A percentile compares a stretch with the other conserved stretches of the same genome.
Conservation (phyloP, 1,140 invertebrate genomes). For the Atta texana region DNA sequence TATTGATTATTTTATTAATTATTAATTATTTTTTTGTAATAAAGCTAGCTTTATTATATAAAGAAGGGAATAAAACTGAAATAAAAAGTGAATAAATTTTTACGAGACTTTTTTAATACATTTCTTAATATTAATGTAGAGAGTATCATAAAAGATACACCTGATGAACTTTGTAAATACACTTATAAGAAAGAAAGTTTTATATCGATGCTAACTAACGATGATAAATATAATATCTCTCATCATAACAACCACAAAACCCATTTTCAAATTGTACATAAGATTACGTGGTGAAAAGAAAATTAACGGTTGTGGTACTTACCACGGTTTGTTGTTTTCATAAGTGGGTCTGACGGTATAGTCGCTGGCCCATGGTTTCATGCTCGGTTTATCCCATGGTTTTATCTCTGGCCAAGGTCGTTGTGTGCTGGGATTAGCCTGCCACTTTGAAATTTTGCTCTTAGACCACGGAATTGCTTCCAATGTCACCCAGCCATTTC, state of each 20-base stretch:
- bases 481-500: conserved; percentile 91
- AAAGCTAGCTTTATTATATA: neutral
- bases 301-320: conserved; percentile 53
- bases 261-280: neutral
- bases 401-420: conserved; percentile 83
- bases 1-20: too few relatives aligned
- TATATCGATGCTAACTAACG: neutral
- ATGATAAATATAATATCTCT: conserved; percentile 24
- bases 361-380: conserved; percentile 82
- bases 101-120: neutral
- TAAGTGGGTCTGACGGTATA: conserved; percentile 76
- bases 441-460: conserved; percentile 93
- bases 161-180: neutral
- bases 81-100: neutral
- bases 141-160: neutral
- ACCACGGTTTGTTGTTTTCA: conserved; percentile 82
- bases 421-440: conserved; percentile 87
- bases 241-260: conserved; percentile 17
- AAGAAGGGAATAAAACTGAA: neutral
- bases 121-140: neutral
- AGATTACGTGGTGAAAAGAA: conserved; percentile 31
- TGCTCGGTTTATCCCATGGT: conserved; percentile 82
- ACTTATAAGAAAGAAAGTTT: conserved; percentile 21
- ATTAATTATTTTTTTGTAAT: neutral
- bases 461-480: conserved; percentile 93